Base-by-base conservation (phyloP, 2,888 invertebrate genomes). In the Colostygia pectinataria region DNA sequence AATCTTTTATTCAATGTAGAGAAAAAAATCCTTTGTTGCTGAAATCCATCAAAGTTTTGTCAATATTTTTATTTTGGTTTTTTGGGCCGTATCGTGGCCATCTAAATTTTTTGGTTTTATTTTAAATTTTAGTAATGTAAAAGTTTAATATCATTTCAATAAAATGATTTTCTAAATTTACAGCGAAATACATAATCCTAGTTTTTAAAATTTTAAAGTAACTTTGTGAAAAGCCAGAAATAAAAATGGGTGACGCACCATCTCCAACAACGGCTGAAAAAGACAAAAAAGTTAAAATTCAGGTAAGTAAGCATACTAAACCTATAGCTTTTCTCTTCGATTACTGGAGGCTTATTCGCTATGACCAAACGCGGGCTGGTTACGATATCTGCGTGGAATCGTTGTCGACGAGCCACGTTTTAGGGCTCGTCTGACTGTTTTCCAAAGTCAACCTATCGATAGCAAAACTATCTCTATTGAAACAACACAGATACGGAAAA, bases 201-300 rank as follows among this genome's bases (percentile, higher is more conserved):
- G 4, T 18, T 53, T 43, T 33, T 25, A 25, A 50, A 56, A 54
- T 43, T 51, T 34, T 33, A 1, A 44, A 44, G 37, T 45, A 6
- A 23, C 7, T 4, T 7, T 1, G 10, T 24, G 34, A 42, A 57
- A 59, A 55, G 52, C 52, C 43, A 55, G 57, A 39, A 13, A 51
- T 33, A 29, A 76, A 70, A 65, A 85, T 84, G 85, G 61, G 57
- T 47, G 70, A 70, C 9, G 49, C 49, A 25, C 65, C 60, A 49
- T 50, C 60, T 49, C 50, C 5, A 51, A 58, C 37, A 34, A 50
- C 40, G 4, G 71, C 71, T 48, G 83, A 82, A 24, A 82, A 83
- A 45, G 82, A 83, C 54, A 86, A 86, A 55, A 74, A 78, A 57
- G 87, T 88, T 15, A 86, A 85, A 75, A 68, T 87, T 52, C 74